Base-by-base conservation (phyloP, 2,797 vertebrate genomes). In the Helarctos malayanus region DNA sequence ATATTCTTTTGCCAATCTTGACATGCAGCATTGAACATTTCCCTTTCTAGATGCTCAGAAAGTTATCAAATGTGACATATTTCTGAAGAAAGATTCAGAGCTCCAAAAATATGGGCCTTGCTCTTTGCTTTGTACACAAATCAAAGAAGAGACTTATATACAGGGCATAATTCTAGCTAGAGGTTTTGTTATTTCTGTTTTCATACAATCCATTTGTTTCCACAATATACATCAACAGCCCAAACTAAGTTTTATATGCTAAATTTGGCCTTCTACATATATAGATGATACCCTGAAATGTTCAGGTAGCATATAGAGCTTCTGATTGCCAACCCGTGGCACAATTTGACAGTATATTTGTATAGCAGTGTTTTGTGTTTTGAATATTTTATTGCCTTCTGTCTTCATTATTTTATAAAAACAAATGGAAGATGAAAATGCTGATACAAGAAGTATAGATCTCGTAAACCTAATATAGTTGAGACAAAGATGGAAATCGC, bases 341-440 rank as follows among this genome's bases (percentile, higher is more conserved):
- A 49, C 11, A 85, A 18, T 84, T 97, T 90, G 87, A 95, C 94
- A 95, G 54, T 29, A 38, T 93, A 96, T 89, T 95, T 97, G 59
- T 57, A 78, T 6, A 85, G 73, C 10, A 41, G 9, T 87, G 63
- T 80, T 86, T 38, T 59, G 19, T 87, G 61, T 95, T 95, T 97
- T 95, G 94, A 96, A 95, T 95, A 97, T 96, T 97, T 97, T 94
- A 97, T 95, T 95, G 81, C 89, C 71, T 71, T 93, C 92, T 97
- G 89, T 97, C 75, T 84, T 97, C 76, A 90, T 81, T 96, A 81
- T 93, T 98, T 91, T 95, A 95, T 92, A 87, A 95, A 97, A 95
- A 95, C 84, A 97, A 96, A 94, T 88, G 81, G 69, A 86, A 95
- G 80, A 92, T 96, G 49, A 94, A 96, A 97, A 88, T 78, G 76